Base-by-base conservation (phyloP, 2,888 invertebrate genomes). In the Lagria hirta region DNA sequence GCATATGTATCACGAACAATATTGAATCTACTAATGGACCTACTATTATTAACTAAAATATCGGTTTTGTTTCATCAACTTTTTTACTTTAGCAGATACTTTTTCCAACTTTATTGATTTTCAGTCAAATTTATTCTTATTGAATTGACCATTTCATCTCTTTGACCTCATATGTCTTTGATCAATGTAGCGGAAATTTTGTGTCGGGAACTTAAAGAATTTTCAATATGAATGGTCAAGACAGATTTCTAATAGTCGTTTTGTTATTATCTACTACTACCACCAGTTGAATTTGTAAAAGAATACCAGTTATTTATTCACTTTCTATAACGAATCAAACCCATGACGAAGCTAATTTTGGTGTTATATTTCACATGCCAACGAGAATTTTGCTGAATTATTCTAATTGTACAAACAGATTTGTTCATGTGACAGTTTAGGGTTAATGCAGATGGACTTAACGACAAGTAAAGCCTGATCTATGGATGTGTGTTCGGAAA, bases 391-490 rank as follows among this genome's bases (percentile, higher is more conserved):
- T 60, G 60, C 55, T 61, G 66, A 67, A 65, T 67, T 66, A 66
- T 66, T 62, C 68, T 64, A 69, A 68, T 68, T 66, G 68, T 56
- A 58, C 62, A 64, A 68, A 68, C 68, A 68, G 67, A 68, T 69
- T 69, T 69, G 69, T 69, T 62, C 62, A 58, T 51, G 60, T 66
- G 65, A 66, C 68, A 66, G 64, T 61, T 58, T 53, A 57, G 55
- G 60, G 60, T 62, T 68, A 69, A 69, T 66, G 60, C 62, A 60
- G 63, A 61, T 65, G 65, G 64, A 67, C 67, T 65, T 66, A 68
- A 66, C 65, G 66, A 66, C 66, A 68, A 65, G 61, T 58, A 61
- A 65, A 68, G 63, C 66, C 57, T 68, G 67, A 68, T 67, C 63
- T 63, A 68, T 68, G 61, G 63, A 61, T 61, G 56, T 61, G 57